These are phyloP conservation scores for Symphodus melops DNA, from an alignment of 2,113 vertebrate genomes.

Conservation along the genomic window DNA sequence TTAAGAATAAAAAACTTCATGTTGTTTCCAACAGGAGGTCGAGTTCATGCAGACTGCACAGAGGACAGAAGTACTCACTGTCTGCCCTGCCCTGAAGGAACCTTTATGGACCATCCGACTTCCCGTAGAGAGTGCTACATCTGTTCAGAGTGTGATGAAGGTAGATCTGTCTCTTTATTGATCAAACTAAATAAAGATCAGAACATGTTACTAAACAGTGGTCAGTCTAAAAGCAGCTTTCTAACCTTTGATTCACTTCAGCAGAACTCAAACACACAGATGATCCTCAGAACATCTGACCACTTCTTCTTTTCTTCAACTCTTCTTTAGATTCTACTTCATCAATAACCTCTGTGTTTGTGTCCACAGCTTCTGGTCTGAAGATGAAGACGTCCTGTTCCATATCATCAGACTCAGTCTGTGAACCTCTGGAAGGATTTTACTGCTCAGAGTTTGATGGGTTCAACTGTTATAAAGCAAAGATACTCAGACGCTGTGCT, in stretches of 20 bases:
- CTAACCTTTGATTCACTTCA: too few relatives aligned
- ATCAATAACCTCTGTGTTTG: not conserved
- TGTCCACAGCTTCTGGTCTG: conserved; percentile 16
- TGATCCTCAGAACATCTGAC: too few relatives aligned
- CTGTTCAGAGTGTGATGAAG: conserved; percentile 4
- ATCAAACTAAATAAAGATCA: not conserved
- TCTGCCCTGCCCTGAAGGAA: not conserved
- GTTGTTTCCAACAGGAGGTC: conserved; percentile 14
- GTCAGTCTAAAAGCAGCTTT: too few relatives aligned
- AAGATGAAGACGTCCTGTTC: not conserved
- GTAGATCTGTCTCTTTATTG: not conserved
- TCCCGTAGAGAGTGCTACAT: not conserved
- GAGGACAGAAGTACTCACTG: not conserved
- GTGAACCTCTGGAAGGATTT: conserved; percentile 42
- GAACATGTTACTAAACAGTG: too few relatives aligned
- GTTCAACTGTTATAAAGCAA: conserved; percentile 16
- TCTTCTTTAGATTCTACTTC: not conserved
- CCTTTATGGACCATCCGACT: not conserved
- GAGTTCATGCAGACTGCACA: conserved; percentile 29
- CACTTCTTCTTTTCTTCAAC: too few relatives aligned
- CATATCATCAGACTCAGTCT: not conserved
- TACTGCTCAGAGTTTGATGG: not conserved
- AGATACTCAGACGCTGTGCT: conserved; percentile 20
- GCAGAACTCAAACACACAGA: too few relatives aligned
- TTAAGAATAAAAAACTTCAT: too few relatives aligned